Evolutionary conservation across 2,797 vertebrate genomes (phyloP).

Genomic region (Danio aesculapii): DNA sequence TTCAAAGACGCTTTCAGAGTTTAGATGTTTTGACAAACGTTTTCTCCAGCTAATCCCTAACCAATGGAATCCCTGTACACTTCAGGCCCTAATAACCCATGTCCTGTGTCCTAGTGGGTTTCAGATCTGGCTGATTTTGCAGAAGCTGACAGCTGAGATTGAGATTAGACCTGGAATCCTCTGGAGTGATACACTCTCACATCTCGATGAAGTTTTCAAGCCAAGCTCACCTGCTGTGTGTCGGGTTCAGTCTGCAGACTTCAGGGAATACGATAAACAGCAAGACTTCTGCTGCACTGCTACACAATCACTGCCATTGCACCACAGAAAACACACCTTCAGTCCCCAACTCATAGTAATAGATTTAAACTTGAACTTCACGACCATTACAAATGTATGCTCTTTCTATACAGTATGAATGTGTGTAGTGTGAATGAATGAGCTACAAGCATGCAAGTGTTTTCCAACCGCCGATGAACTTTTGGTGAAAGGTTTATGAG

Average conservation of each 20-base stretch:
- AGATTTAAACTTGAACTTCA: no score
- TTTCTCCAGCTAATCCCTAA: constrained; percentile 12
- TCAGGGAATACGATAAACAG: constrained; percentile 21
- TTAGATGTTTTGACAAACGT: neutral
- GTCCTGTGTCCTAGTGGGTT: neutral
- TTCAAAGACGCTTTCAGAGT: neutral
- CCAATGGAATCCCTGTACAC: neutral
- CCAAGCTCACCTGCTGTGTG: neutral
- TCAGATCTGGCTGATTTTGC: neutral
- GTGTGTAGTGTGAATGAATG: no score
- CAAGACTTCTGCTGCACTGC: constrained; percentile 15
- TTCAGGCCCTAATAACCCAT: neutral
- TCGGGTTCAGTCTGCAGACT: neutral
- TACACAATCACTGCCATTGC: neutral
- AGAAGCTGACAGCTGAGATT: constrained; percentile 18
- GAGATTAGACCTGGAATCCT: constrained; percentile 7
- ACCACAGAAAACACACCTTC: no score
- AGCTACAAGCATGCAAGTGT: no score
- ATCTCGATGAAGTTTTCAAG: constrained; percentile 7
- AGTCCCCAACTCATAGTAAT: no score
- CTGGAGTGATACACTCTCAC: neutral
- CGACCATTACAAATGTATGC: no score
- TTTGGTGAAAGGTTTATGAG: no score
- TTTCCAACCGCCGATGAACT: no score
- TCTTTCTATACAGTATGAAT: no score